These are phyloP conservation scores for Pholis gunnellus DNA, from an alignment of 2,113 vertebrate species.

Conservation along the genomic window DNA sequence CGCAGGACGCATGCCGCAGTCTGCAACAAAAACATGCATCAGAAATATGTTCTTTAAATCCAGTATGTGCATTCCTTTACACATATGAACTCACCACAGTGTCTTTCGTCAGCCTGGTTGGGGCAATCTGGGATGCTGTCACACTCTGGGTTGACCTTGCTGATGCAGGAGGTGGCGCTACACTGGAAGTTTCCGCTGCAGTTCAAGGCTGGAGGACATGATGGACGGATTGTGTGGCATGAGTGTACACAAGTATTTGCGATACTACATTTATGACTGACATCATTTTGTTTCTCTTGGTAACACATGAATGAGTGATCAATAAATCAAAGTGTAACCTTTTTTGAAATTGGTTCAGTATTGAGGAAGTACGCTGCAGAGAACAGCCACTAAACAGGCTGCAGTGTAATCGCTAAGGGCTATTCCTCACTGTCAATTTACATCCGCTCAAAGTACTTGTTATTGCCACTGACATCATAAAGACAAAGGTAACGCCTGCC, in stretches of 20 bases:
- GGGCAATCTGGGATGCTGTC: conserved; percentile 88
- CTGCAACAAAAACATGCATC: conserved; percentile 74
- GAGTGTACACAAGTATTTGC: not conserved
- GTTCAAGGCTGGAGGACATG: conserved; percentile 73
- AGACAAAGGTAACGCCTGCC: not conserved
- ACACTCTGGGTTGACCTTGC: conserved; percentile 90
- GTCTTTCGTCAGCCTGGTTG: conserved; percentile 85
- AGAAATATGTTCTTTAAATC: not conserved
- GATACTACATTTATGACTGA: not conserved
- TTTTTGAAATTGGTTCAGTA: not conserved
- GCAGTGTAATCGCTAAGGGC: not conserved
- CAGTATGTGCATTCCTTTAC: rapidly evolving
- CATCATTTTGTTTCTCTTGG: not conserved
- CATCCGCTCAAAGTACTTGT: not conserved
- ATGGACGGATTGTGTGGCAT: not conserved
- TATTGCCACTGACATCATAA: not conserved
- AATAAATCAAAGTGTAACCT: not conserved
- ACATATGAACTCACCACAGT: conserved; percentile 83
- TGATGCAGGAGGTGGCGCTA: conserved; percentile 84
- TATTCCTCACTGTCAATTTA: not conserved
- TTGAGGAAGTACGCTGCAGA: not conserved
- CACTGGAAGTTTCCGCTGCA: conserved; percentile 89
- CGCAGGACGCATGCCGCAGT: conserved; percentile 86
- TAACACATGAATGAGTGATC: not conserved
- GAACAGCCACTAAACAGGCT: not conserved